Base-by-base conservation (phyloP, 2,113 vertebrate genomes). In the Kryptolebias marmoratus region DNA sequence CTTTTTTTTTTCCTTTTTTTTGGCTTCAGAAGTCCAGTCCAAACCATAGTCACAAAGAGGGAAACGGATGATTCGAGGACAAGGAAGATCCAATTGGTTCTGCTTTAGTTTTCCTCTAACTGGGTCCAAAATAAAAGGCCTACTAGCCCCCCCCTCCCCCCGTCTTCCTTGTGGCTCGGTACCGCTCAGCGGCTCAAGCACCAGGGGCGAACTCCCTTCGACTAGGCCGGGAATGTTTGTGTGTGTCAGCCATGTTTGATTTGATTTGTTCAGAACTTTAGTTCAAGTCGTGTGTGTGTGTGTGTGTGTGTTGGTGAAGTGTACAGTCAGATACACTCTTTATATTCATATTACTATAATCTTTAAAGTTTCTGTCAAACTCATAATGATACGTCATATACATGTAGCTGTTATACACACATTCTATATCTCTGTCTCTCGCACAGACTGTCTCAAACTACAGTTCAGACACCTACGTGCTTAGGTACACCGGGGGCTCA, bases 401-500 rank as follows among this genome's bases (percentile, higher is more conserved):
- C 86, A 94, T 87, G 90, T 88, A 92, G 87, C 92, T 93, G 95
- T 96, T 95, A 95, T 96, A 95, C 95, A 95, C 95, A 97, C 94
- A 94, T 95, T 95, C 95, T 96, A 95, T 96, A 96, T 91, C 91
- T 95, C 94, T 93, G 95, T 95, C 85, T 95, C 95, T 92, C 95
- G 94, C 92, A 95, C 81, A 94, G 90, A 94, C 95, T 90, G 92
- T 93, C 94, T 92, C 94, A 94, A 94, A 95, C 95, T 95, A 97
- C 86, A 87, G 86, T 87, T 89, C 75, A 78, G 87, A 93, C 95
- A 94, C 93, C 95, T 94, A 96, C 93, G 93, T 94, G 95, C 94
- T 36, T 3, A 36, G 32, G 32, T 4, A 36, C 32, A 36, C 53
- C 82, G 50, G 90, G 88, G 95, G 83, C 87, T 86, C 36, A 42